These are phyloP conservation scores for Psittacula derbiana DNA, from an alignment of 2,797 vertebrate species.

Conservation along the genomic window DNA sequence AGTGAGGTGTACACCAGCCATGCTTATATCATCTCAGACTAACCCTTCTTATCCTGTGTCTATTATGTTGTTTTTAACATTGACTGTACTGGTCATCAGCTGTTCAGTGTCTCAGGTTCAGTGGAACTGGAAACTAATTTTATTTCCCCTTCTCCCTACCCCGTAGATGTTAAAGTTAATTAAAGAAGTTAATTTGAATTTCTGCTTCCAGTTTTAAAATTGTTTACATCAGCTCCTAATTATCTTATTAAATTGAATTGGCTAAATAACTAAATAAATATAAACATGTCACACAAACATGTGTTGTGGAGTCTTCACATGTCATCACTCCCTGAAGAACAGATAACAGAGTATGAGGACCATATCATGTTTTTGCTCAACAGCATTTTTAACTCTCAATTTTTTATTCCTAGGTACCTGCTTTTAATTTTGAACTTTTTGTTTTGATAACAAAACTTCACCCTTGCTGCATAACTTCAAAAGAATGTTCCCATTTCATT, in stretches of 20 bases:
- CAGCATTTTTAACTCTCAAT: neutral
- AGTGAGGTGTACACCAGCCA: neutral
- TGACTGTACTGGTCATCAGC: neutral
- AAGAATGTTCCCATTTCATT: neutral
- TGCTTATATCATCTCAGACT: neutral
- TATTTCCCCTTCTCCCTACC: neutral
- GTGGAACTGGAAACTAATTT: neutral
- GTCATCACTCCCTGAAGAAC: neutral
- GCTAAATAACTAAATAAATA: neutral
- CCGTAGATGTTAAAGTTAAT: neutral
- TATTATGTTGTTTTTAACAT: neutral
- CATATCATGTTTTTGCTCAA: neutral
- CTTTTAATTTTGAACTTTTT: neutral
- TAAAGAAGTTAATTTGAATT: neutral
- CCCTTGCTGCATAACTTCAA: neutral
- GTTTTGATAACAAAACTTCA: neutral
- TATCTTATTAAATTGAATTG: neutral
- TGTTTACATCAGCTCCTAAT: neutral
- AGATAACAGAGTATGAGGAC: neutral
- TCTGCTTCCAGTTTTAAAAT: neutral
- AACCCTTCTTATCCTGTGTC: neutral
- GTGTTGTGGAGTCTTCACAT: neutral
- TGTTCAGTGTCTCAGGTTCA: neutral
- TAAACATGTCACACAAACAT: neutral
- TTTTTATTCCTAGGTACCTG: neutral